Evolutionary conservation across 2,113 vertebrate species (phyloP), one percentile per base, ranked within the genome.

Genomic region (Diadophis punctatus): DNA sequence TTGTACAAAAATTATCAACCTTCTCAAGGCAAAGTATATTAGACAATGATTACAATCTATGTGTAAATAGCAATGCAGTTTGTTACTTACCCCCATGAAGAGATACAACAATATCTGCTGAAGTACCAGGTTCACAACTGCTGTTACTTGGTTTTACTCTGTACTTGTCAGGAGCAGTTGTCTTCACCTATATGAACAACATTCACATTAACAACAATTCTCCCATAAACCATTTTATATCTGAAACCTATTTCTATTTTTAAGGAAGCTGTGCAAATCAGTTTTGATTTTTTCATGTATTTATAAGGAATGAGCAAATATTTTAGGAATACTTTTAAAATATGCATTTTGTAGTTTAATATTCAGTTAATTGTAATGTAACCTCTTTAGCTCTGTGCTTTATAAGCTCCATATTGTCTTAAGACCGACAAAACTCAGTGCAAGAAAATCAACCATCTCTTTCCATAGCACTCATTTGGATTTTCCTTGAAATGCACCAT

Each of bases 141-240:
- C 98, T 99, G 96, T 98, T 99, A 93, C 99, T 99, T 60, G 99
- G 99, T 95, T 99, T 99, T 93, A 99, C 99, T 91, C 99, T 96
- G 96, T 99, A 99, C 95, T 99, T 99, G 95, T 99, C 99, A 27
- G 99, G 99, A 43, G 99, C 99, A 20, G 99, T 99, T 92, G 99
- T 99, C 96, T 99, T 98, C 23, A 99, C 99, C 99, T 99, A 96
- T 74, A 53, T 46, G 95, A 3, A 92, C 7, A 88, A 1, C 43
- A 89, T 94, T 6, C 8, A 74, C 53, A 12, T 3, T 1, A 91
- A 4, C 56, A 43, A 93, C 6, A 3, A 1, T 89, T 16, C 11
- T 12, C 60, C 1, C 74, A 90, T 46, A 27, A 30, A 87, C 8
- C 1, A 8, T 34, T 52, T n/a, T 53, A 55, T 3, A 23, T 39